Percentiles rank a stretch among this genome's conserved stretches.
Evolutionary conservation across 2,113 vertebrate genomes (phyloP).

Genomic region (Amia ocellicauda): DNA sequence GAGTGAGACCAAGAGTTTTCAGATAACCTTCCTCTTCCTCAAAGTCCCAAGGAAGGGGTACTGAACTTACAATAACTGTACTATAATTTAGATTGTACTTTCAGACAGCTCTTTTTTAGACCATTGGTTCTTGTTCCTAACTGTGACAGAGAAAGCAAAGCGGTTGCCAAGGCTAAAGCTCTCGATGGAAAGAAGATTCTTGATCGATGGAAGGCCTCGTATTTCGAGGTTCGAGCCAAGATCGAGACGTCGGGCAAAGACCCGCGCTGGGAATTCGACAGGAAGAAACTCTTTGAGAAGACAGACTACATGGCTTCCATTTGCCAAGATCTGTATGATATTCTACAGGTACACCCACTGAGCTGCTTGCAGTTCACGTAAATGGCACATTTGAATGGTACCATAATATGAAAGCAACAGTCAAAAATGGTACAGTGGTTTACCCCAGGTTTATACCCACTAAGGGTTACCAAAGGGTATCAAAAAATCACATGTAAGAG

Average conservation of each 20-base stretch:
- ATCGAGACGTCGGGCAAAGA: conserved; percentile 76
- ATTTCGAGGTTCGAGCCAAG: conserved; percentile 75
- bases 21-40: no score
- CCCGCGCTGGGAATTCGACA: conserved; percentile 90
- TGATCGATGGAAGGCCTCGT: conserved; percentile 79
- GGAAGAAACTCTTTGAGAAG: conserved; percentile 81
- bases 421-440: no score
- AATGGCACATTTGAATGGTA: no score
- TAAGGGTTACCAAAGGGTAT: no score
- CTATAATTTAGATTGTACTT: no score
- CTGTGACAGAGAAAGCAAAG: conserved; percentile 64
- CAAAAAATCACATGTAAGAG: no score
- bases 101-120: not conserved
- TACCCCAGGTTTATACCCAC: no score
- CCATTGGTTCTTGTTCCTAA: conserved; percentile 11
- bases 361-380: no score
- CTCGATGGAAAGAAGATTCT: conserved; percentile 72
- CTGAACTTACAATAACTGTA: no score
- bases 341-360: conserved; percentile 76
- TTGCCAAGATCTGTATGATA: conserved; percentile 77
- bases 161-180: conserved; percentile 66
- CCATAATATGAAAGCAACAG: no score
- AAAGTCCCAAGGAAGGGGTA: no score
- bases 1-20: conserved; percentile 29
- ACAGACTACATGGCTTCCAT: conserved; percentile 83